phyloP scores from a whole-genome alignment of 2,113 vertebrate species.

The Indicator maculatus region DNA sequence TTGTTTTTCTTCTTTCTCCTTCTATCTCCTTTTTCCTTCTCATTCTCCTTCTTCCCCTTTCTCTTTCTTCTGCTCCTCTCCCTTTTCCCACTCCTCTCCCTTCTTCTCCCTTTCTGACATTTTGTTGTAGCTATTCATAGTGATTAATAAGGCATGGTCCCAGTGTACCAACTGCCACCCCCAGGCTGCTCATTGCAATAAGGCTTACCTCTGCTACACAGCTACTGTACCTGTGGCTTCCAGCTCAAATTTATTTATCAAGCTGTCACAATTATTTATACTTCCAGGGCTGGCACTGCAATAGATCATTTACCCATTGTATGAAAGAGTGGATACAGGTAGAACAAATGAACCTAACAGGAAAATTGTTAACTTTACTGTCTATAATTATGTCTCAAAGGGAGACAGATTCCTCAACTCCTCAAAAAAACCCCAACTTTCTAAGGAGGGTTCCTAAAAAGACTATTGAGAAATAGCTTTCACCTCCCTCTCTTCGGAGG shows the following conservation, averaged over 20 bases:
- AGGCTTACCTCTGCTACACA: background rate
- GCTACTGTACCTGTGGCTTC: background rate
- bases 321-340: background rate
- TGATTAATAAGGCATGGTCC: background rate
- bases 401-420: background rate
- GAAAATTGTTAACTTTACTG: background rate
- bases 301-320: slow-evolving; percentile 14
- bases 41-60: background rate
- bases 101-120: background rate
- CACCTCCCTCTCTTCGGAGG: background rate
- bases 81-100: no score
- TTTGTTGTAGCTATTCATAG: background rate
- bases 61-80: no score
- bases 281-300: slow-evolving; percentile 14
- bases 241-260: background rate
- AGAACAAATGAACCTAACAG: slow-evolving; percentile 17
- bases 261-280: background rate
- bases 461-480: background rate
- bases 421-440: background rate
- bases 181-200: background rate
- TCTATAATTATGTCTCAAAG: background rate
- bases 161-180: background rate
- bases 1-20: no score
- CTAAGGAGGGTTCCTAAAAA: background rate
- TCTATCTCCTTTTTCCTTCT: no score